These are phyloP conservation scores for Tylochromis polylepis DNA, from an alignment of 2,113 vertebrate species.

Conservation along the genomic window DNA sequence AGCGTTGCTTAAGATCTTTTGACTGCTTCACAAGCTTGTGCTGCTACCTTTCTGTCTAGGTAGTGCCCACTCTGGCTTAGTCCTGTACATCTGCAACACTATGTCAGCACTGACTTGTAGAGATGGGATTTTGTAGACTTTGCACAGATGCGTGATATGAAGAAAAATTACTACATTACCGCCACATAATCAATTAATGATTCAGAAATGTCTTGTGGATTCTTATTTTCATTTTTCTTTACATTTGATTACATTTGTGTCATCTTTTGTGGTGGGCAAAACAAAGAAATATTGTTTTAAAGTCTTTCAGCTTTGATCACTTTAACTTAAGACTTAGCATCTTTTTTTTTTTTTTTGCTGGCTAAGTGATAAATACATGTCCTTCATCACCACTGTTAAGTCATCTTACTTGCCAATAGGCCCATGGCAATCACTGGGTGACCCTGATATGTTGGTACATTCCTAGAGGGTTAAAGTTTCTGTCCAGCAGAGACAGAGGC, in stretches of 20 bases:
- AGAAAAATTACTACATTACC: neutral
- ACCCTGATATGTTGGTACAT: neutral
- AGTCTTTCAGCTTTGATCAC: neutral
- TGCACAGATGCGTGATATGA: neutral
- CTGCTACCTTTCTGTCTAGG: neutral
- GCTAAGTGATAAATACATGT: neutral
- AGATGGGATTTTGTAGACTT: neutral
- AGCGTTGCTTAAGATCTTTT: conserved; percentile 6
- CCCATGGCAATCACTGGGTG: neutral
- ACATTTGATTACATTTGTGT: neutral
- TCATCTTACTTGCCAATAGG: neutral
- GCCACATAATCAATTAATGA: neutral
- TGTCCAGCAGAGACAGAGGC: neutral
- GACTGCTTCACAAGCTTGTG: conserved; percentile 11
- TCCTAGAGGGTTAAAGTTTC: neutral
- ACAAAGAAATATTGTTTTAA: neutral
- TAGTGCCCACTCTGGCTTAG: neutral
- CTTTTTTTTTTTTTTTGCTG: no score
- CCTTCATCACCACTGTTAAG: neutral
- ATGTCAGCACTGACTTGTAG: neutral
- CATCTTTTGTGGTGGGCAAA: neutral
- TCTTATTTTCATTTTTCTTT: neutral
- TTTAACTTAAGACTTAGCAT: neutral
- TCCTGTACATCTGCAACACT: neutral
- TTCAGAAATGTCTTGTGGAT: neutral